phyloP scores from a whole-genome alignment of 1,140 invertebrate genomes.

The Bombus sibiricus region DNA sequence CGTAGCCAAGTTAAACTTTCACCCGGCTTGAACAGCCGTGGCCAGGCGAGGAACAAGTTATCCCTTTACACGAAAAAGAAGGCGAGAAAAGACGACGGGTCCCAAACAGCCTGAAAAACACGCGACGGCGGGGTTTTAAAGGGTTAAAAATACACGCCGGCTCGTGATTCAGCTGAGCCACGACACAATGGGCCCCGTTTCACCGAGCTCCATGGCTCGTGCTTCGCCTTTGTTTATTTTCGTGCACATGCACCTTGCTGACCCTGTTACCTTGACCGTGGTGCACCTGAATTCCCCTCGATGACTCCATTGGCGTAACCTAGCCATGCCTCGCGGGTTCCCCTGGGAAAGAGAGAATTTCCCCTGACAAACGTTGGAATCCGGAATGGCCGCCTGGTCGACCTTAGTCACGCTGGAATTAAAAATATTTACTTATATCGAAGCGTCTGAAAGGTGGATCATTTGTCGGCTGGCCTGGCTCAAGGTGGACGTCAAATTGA shows the following conservation, averaged over 20 bases:
- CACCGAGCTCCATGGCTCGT: slow-evolving; percentile 4
- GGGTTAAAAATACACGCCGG: slow-evolving; percentile 44
- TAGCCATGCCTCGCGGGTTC: neutral
- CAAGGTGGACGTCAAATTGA: slow-evolving; percentile 62
- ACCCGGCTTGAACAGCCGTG: neutral
- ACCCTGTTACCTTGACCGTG: slow-evolving; percentile 66
- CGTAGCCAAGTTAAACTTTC: slow-evolving; percentile 16
- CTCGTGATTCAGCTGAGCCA: slow-evolving; percentile 43
- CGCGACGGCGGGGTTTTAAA: slow-evolving; percentile 20
- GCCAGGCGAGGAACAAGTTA: neutral
- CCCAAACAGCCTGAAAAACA: slow-evolving; percentile 33
- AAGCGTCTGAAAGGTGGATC: slow-evolving; percentile 15
- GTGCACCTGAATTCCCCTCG: slow-evolving; percentile 53
- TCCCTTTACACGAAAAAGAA: slow-evolving; percentile 23
- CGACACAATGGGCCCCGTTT: slow-evolving; percentile 42
- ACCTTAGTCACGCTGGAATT: slow-evolving; percentile 39
- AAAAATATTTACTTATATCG: slow-evolving; percentile 28
- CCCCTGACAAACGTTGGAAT: neutral
- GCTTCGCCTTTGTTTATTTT: slow-evolving; percentile 54
- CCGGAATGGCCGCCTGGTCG: slow-evolving; percentile 23
- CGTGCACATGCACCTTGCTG: slow-evolving; percentile 47
- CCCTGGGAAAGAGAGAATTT: slow-evolving; percentile 23
- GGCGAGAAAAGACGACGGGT: neutral
- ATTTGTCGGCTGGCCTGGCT: neutral
- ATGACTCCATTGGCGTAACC: slow-evolving; percentile 53